Percentiles rank a stretch among this genome's conserved stretches.
Evolutionary conservation across 2,113 vertebrate species (phyloP).

Genomic region (Melanostigma gelatinosum): DNA sequence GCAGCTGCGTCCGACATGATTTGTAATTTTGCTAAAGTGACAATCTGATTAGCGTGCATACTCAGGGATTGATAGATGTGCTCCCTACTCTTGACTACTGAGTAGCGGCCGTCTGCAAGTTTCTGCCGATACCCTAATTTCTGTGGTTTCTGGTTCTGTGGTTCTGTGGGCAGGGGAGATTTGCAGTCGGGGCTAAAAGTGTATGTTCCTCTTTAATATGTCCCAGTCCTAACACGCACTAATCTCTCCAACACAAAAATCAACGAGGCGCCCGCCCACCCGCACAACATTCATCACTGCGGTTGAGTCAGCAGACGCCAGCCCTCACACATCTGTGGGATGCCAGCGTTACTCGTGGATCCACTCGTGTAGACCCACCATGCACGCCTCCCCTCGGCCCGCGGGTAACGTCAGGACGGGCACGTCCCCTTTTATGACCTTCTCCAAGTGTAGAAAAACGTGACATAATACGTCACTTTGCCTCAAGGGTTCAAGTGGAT

Average conservation of each 20-base stretch:
- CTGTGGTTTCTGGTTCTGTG: too few relatives aligned
- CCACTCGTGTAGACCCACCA: slow-evolving; percentile 45
- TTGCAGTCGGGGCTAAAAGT: slow-evolving; percentile 43
- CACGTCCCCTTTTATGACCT: slow-evolving; percentile 7
- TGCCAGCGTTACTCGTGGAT: slow-evolving; percentile 68
- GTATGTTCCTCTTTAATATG: slow-evolving; percentile 61
- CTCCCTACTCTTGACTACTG: not conserved
- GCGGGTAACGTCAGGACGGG: slow-evolving; percentile 46
- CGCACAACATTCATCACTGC: slow-evolving; percentile 60
- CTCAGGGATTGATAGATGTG: not conserved
- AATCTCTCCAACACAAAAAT: slow-evolving; percentile 76
- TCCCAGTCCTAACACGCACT: slow-evolving; percentile 64
- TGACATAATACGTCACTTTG: slow-evolving; percentile 30
- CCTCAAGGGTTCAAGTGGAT: not conserved
- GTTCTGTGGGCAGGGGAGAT: too few relatives aligned
- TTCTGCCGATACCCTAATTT: not conserved
- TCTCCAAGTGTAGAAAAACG: slow-evolving; percentile 21
- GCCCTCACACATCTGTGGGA: slow-evolving; percentile 68
- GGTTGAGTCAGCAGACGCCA: slow-evolving; percentile 49
- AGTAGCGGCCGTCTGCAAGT: not conserved
- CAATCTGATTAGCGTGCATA: not conserved
- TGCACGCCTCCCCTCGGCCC: slow-evolving; percentile 16
- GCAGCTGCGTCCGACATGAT: not conserved
- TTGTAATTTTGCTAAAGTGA: too few relatives aligned
- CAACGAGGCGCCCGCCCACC: slow-evolving; percentile 74